These are phyloP conservation scores for Formica aserva DNA, from an alignment of 2,888 invertebrate genomes.

Conservation along the genomic window DNA sequence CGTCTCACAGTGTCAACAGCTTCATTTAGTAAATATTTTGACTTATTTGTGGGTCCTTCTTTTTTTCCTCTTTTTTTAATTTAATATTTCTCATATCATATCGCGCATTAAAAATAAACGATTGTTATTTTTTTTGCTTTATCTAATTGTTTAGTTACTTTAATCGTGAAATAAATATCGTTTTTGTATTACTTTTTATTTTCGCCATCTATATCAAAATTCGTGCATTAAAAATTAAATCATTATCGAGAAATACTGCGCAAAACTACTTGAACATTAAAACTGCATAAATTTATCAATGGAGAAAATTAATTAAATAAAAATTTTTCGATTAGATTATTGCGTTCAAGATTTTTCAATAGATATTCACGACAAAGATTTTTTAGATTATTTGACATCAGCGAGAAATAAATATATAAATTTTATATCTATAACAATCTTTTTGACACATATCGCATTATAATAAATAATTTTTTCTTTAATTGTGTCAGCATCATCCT, in stretches of 20 bases:
- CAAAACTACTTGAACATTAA: neutral
- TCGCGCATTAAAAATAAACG: neutral
- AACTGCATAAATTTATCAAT: neutral
- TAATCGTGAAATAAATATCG: constrained; percentile 22
- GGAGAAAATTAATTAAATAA: neutral
- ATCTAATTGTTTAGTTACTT: neutral
- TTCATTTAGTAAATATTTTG: constrained; percentile 38
- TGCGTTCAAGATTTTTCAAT: neutral
- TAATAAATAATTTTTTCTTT: constrained; percentile 2
- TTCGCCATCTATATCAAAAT: neutral
- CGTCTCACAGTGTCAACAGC: constrained; percentile 20
- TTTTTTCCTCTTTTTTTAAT: neutral
- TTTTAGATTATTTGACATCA: neutral
- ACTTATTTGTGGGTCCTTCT: neutral
- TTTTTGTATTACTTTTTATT: neutral
- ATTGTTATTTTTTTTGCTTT: neutral
- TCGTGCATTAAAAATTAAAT: neutral
- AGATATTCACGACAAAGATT: neutral
- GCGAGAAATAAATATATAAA: neutral
- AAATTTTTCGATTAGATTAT: neutral
- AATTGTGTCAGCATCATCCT: constrained; percentile 65
- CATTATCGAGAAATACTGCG: neutral
- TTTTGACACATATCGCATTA: neutral
- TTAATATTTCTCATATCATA: neutral
- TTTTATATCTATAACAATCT: constrained; percentile 5